Evolutionary conservation across 2,113 vertebrate genomes (phyloP), one percentile per base, ranked within the genome.

Genomic region (Haplotaxodon microlepis): DNA sequence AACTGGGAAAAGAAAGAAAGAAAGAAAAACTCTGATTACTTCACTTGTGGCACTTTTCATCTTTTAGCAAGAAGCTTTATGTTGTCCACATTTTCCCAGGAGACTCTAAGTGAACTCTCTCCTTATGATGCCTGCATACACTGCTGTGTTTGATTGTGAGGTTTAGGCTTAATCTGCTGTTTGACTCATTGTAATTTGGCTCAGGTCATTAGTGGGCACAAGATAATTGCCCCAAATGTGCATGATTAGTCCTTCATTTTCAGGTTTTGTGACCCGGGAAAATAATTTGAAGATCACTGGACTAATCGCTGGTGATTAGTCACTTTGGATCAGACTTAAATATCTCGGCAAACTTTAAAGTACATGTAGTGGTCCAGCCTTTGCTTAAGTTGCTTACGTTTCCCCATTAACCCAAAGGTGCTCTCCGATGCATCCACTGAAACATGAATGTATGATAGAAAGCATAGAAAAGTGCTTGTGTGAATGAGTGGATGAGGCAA

Each of bases 251-350:
- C 16, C 45, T n/a, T 50, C 47, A 31, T 51, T 78, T 78, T n/a
- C 27, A 78, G 8, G 29, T 50, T 78, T 51, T 51, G 45, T 78
- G 73, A 78, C 27, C 27, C 4, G 19, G 73, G 17, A 4, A 34
- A 31, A 78, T 31, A 50, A 78, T 50, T 78, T 78, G 29, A 76
- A 31, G 45, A 78, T 78, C 16, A 51, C 10, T 8, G 29, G 71
- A 31, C 27, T 50, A 76, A 73, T 73, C 3, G 0, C 42, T 76
- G 71, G 40, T 76, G 2, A 31, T 76, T 31, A 47, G 71, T 31
- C 16, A 12, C 16, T 78, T 50, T 76, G 24, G 42, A 31, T 50
- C 0, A 0, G 24, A 50, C 42, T 8, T 47, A 76, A 76, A 76
- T 47, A 47, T 29, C 24, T 76, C 1, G 0, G 14, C 6, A 50